Evolutionary conservation across 1,140 invertebrate species (phyloP).

Genomic region (Cydia fagiglandana): DNA sequence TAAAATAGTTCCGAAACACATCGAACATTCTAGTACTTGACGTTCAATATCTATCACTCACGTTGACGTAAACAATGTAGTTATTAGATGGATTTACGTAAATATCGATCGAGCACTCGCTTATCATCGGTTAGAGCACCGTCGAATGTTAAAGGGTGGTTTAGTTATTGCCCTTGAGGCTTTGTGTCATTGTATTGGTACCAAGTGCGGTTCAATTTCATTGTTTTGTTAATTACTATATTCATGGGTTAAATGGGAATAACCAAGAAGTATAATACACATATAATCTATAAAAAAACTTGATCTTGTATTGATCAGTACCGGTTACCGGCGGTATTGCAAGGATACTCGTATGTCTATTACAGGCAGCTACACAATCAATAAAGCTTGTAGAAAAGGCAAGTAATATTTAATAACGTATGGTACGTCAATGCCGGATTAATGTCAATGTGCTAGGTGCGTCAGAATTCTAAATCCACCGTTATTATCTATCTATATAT

Average conservation of each 20-base stretch:
- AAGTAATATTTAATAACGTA: conserved; percentile 28
- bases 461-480: conserved; percentile 17
- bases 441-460: conserved; percentile 17
- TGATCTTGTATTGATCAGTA: background rate
- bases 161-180: conserved; percentile 32
- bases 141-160: conserved; percentile 25
- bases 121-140: conserved; percentile 24
- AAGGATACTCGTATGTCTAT: background rate
- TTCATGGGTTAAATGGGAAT: background rate
- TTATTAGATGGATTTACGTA: conserved; percentile 44
- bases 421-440: conserved; percentile 19
- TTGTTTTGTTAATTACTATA: background rate
- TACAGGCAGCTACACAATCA: conserved; percentile 1
- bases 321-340: background rate
- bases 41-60: conserved; percentile 56
- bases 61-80: conserved; percentile 44
- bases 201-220: background rate
- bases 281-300: background rate
- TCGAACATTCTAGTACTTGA: conserved; percentile 56
- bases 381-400: conserved; percentile 14
- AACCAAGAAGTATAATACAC: background rate
- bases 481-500: too few species aligned
- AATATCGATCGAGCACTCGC: conserved; percentile 53
- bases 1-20: conserved; percentile 5
- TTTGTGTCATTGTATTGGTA: conserved; percentile 11